Percentiles rank a stretch among this genome's conserved stretches.
Evolutionary conservation across 2,113 vertebrate species (phyloP).

Genomic region (Seriola dumerili): DNA sequence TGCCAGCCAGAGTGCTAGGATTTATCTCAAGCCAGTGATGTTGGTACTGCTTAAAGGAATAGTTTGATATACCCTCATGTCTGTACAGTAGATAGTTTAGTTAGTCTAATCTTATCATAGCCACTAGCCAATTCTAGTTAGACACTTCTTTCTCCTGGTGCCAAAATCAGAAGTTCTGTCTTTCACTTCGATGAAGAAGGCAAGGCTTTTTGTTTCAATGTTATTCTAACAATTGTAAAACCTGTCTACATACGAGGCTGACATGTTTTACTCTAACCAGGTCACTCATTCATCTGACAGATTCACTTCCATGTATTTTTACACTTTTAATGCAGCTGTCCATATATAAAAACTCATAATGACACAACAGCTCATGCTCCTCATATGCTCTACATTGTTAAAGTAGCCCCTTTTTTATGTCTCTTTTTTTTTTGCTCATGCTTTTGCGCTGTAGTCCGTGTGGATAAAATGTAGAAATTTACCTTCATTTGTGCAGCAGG

Average conservation of each 20-base stretch:
- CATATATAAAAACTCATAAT: not conserved
- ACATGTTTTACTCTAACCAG: slow-evolving; percentile 5
- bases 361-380: slow-evolving; percentile 6
- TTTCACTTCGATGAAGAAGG: not conserved
- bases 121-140: too few relatives aligned
- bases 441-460: not conserved
- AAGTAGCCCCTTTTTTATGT: not conserved
- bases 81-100: not conserved
- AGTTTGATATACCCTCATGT: not conserved
- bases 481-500: not conserved
- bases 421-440: not conserved
- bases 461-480: not conserved
- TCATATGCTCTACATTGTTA: not conserved
- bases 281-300: slow-evolving; percentile 5
- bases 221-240: not conserved
- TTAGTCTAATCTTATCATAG: not conserved
- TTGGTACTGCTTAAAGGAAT: not conserved
- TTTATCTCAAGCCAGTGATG: slow-evolving; percentile 4
- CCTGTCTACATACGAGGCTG: not conserved
- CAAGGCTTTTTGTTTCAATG: not conserved
- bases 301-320: not conserved
- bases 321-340: slow-evolving; percentile 6
- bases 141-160: not conserved
- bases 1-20: not conserved
- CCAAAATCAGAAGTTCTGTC: not conserved